phyloP scores from a whole-genome alignment of 2,888 invertebrate species.

The Theodoxus fluviatilis region DNA sequence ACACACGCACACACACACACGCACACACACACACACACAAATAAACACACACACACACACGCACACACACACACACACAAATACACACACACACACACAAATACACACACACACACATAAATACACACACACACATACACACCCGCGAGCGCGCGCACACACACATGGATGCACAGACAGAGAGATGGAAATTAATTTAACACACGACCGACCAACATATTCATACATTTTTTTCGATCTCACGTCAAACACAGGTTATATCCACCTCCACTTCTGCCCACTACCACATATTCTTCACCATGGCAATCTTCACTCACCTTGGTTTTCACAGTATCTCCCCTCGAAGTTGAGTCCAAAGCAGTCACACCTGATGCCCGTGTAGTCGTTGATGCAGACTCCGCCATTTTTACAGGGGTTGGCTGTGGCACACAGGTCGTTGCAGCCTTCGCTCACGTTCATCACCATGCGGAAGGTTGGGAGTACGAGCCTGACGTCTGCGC shows the following conservation, averaged over 20 bases:
- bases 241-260: too few species aligned
- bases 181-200: not conserved
- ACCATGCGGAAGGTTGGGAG: conserved; percentile 32
- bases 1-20: not conserved
- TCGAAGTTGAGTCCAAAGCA: conserved; percentile 92
- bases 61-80: conserved; percentile 4
- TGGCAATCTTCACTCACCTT: conserved; percentile 73
- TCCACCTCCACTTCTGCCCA: not conserved
- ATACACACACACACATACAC: not conserved
- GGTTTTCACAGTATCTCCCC: conserved; percentile 89
- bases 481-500: conserved; percentile 35
- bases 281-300: not conserved
- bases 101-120: not conserved
- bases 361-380: conserved; percentile 86
- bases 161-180: not conserved
- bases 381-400: conserved; percentile 89
- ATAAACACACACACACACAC: not conserved
- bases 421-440: conserved; percentile 74
- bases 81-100: not conserved
- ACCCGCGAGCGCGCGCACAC: conserved; percentile 5
- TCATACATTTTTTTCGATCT: too few species aligned
- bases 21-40: not conserved
- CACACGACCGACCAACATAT: not conserved
- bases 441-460: conserved; percentile 71
- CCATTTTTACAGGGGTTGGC: conserved; percentile 83